Conservation (phyloP, 2,888 invertebrate genomes). For the Hipparchia semele region DNA sequence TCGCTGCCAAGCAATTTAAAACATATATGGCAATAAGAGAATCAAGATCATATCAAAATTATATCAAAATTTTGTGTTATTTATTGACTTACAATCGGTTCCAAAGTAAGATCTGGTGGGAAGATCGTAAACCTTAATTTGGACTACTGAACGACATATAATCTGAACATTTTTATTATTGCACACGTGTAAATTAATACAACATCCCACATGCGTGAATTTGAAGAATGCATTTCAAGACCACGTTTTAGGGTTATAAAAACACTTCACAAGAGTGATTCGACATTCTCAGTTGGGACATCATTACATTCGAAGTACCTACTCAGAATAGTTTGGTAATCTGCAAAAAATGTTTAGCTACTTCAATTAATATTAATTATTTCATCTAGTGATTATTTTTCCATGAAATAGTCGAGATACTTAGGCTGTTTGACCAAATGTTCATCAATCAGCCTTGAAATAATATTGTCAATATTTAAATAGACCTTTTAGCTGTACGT, state of each 20-base stretch:
- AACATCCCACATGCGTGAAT: conserved; percentile 10
- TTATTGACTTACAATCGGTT: background rate
- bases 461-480: background rate
- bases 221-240: conserved; percentile 6
- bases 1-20: too few species aligned
- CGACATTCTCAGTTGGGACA: conserved; percentile 7
- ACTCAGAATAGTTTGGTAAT: background rate
- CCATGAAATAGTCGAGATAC: too few species aligned
- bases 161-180: conserved; percentile 6
- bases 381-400: background rate
- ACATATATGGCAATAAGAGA: too few species aligned
- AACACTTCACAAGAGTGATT: conserved; percentile 1
- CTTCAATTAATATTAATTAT: background rate
- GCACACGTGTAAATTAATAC: conserved; percentile 1
- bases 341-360: background rate
- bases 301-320: background rate
- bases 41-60: too few species aligned
- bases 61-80: background rate
- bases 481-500: background rate
- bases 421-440: background rate
- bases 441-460: background rate
- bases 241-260: background rate
- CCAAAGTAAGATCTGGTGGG: background rate
- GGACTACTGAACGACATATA: conserved; percentile 16
- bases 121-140: conserved; percentile 15